Conservation (phyloP, 2,113 vertebrate genomes). For the Trogon melanurus region DNA sequence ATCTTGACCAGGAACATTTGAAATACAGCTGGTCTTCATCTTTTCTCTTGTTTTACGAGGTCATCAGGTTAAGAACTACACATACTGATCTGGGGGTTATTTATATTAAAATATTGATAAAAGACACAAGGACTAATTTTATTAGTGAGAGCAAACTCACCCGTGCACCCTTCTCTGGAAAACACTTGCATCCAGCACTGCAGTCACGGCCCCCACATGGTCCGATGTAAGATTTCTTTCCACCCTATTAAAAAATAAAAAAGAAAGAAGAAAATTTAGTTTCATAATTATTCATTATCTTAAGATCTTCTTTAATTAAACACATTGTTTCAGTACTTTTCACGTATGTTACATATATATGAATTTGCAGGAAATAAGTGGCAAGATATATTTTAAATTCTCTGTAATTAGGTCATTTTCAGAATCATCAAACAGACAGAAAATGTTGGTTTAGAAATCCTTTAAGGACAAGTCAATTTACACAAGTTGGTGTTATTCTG, state of each 20-base stretch:
- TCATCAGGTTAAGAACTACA: conserved; percentile 34
- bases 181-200: conserved; percentile 81
- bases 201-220: conserved; percentile 85
- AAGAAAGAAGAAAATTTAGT: not conserved
- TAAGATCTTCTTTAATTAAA: not conserved
- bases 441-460: not conserved
- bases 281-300: not conserved
- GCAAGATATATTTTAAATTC: not conserved
- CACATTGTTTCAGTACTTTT: not conserved
- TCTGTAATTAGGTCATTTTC: not conserved
- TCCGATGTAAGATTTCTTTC: conserved; percentile 76
- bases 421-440: not conserved
- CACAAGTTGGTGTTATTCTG: not conserved
- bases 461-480: not conserved
- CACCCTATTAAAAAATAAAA: conserved; percentile 73
- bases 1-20: not conserved
- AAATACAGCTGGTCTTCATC: conserved; percentile 60
- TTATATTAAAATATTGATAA: conserved; percentile 27
- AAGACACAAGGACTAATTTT: conserved; percentile 1
- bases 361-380: not conserved
- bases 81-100: not conserved
- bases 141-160: conserved; percentile 74
- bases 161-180: conserved; percentile 88
- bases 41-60: conserved; percentile 18
- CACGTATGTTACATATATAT: not conserved